A percentile compares a stretch with the other conserved stretches of the same genome.
phyloP scores from a whole-genome alignment of 2,113 vertebrate genomes.

The Strix aluco region DNA sequence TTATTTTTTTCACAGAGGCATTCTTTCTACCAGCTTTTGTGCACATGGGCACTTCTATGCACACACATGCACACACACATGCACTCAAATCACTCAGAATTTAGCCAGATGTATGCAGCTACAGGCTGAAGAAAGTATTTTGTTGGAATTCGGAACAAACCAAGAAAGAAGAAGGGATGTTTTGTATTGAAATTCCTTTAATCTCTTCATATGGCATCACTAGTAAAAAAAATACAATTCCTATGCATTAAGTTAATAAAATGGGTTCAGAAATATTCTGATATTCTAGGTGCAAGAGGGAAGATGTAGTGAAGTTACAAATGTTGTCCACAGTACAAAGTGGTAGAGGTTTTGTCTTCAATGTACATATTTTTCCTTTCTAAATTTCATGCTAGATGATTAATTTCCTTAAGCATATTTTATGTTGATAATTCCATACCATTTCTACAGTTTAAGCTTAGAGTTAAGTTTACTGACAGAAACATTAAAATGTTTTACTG shows the following conservation, averaged over 20 bases:
- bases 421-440: neutral
- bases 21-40: neutral
- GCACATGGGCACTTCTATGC: neutral
- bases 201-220: neutral
- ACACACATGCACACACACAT: neutral
- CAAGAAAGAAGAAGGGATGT: neutral
- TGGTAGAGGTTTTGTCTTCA: neutral
- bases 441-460: neutral
- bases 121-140: neutral
- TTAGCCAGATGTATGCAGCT: neutral
- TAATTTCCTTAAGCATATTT: neutral
- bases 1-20: neutral
- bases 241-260: neutral
- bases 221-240: neutral
- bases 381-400: neutral
- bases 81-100: neutral
- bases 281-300: neutral
- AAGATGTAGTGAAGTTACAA: neutral
- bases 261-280: neutral
- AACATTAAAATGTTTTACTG: slow-evolving; percentile 30
- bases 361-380: neutral
- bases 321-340: neutral
- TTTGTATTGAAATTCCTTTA: neutral
- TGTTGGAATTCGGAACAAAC: neutral
- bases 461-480: neutral